Percentiles rank a stretch among this genome's conserved stretches.
Conservation (phyloP, 2,888 invertebrate genomes). For the Chaetogeoica ovagalla region DNA sequence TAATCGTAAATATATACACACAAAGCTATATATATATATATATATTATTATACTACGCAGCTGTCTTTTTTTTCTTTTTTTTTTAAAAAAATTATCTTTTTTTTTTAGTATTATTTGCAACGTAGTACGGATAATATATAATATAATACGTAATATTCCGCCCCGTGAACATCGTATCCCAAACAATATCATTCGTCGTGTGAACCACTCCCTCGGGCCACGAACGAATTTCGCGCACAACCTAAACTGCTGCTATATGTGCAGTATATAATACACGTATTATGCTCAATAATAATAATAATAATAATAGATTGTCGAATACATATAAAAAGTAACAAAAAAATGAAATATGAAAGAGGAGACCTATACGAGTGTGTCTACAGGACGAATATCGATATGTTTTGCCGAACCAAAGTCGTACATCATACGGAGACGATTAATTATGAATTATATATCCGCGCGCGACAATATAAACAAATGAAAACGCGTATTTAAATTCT, state of each 20-base stretch:
- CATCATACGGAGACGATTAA: no score
- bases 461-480: no score
- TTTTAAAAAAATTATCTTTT: slow-evolving; percentile 22
- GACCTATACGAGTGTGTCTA: no score
- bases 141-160: slow-evolving; percentile 25
- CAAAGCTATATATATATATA: not conserved
- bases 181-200: slow-evolving; percentile 44
- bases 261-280: not conserved
- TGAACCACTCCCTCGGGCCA: slow-evolving; percentile 49
- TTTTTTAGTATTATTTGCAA: slow-evolving; percentile 25
- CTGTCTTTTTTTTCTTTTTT: not conserved
- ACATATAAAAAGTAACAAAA: not conserved
- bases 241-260: not conserved
- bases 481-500: no score
- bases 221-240: slow-evolving; percentile 20
- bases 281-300: not conserved
- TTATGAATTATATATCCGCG: no score
- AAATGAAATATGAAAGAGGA: not conserved
- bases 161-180: slow-evolving; percentile 39
- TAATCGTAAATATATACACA: slow-evolving; percentile 11
- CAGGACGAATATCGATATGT: slow-evolving; percentile 21
- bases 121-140: not conserved
- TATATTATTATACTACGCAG: slow-evolving; percentile 4
- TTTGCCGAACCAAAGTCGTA: slow-evolving; percentile 6
- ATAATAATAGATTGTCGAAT: not conserved